phyloP scores from a whole-genome alignment of 1,140 invertebrate genomes.

The Drosophila truncata region DNA sequence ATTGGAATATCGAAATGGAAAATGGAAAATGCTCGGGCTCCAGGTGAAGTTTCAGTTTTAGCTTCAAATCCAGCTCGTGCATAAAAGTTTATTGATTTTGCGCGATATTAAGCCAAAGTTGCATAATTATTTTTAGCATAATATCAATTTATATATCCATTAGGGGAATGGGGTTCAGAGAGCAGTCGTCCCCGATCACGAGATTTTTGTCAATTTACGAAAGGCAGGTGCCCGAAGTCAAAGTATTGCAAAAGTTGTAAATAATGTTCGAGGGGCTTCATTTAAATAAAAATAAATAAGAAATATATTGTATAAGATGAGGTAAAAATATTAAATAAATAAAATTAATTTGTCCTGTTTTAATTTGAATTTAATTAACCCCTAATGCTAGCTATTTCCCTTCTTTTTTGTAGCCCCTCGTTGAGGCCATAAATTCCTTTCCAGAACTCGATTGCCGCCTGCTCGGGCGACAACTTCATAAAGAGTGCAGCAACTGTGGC shows the following conservation, averaged over 20 bases:
- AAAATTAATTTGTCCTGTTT: too few relatives aligned
- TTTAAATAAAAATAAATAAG: neutral
- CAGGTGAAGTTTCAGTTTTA: neutral
- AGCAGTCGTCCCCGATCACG: conserved; percentile 26
- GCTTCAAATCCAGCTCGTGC: conserved; percentile 35
- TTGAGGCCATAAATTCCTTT: conserved; percentile 50
- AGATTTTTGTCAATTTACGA: conserved; percentile 36
- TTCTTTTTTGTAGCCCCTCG: neutral
- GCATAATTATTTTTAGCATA: conserved; percentile 70
- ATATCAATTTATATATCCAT: conserved; percentile 65
- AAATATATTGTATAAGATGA: too few relatives aligned
- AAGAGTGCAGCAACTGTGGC: conserved; percentile 53
- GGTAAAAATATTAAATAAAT: neutral
- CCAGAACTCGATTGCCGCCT: conserved; percentile 31
- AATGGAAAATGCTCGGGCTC: conserved; percentile 36
- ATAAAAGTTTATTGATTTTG: conserved; percentile 82
- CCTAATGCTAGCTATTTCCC: neutral
- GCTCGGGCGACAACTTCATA: conserved; percentile 70
- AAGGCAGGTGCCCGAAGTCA: conserved; percentile 18
- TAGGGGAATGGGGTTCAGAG: conserved; percentile 46
- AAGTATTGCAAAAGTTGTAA: conserved; percentile 12
- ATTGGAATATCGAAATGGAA: conserved; percentile 70
- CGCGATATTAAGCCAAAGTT: conserved; percentile 61
- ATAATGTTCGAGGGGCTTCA: neutral
- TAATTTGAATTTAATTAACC: neutral